These are phyloP conservation scores for Lichenostomus cassidix DNA, from an alignment of 2,113 vertebrate genomes.

Conservation along the genomic window DNA sequence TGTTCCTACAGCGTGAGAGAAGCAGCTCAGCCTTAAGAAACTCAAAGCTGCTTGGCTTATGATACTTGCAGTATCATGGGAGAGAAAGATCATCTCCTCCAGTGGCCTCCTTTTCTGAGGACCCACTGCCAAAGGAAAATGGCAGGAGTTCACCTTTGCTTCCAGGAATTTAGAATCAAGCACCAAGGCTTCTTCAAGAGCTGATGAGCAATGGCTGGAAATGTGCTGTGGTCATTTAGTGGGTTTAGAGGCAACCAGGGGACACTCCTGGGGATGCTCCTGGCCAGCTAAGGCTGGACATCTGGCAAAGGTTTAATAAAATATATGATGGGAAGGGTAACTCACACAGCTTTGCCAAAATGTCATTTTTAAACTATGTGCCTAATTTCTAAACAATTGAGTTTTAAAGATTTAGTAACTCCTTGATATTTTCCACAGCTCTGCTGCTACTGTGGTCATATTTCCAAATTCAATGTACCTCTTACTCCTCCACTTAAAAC, in stretches of 20 bases:
- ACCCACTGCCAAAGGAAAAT: neutral
- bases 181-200: neutral
- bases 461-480: conserved; percentile 47
- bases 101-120: neutral
- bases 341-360: conserved; percentile 14
- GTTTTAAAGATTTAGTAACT: conserved; percentile 46
- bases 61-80: neutral
- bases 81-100: neutral
- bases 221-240: neutral
- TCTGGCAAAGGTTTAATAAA: neutral
- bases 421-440: conserved; percentile 54
- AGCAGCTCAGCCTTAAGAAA: conserved; percentile 39
- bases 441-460: conserved; percentile 11
- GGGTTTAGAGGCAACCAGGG: neutral
- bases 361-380: neutral
- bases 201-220: neutral
- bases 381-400: conserved; percentile 50
- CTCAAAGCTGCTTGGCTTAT: neutral
- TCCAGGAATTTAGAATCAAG: neutral
- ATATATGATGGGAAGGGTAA: neutral
- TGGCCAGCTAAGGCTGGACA: neutral
- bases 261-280: neutral
- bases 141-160: neutral
- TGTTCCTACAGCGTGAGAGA: conserved; percentile 59
- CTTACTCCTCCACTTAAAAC: conserved; percentile 44